Conservation (phyloP, 2,888 invertebrate genomes). For the Pyrocoelia pectoralis region DNA sequence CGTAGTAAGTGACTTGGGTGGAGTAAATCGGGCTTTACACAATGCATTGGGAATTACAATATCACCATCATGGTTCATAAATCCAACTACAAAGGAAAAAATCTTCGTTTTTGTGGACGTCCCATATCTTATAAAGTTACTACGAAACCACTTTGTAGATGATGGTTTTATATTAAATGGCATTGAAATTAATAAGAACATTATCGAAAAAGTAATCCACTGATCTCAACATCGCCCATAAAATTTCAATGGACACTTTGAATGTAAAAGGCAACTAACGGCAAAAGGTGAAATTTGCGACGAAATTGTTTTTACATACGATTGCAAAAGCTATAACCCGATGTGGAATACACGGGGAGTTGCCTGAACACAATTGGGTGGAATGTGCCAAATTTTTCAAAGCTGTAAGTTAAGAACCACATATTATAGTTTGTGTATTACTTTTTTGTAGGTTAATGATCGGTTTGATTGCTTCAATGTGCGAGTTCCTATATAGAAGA, state of each 20-base stretch:
- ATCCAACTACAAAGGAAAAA: constrained; percentile 21
- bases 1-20: constrained; percentile 43
- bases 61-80: constrained; percentile 23
- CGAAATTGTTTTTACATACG: too few species aligned
- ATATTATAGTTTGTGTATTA: too few species aligned
- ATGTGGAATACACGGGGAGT: constrained; percentile 32
- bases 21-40: constrained; percentile 33
- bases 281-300: too few species aligned
- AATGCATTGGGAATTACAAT: constrained; percentile 28
- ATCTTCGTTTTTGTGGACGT: not conserved
- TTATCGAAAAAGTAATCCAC: too few species aligned
- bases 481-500: too few species aligned
- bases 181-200: too few species aligned
- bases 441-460: too few species aligned
- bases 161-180: constrained; percentile 36
- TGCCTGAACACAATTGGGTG: constrained; percentile 30
- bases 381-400: constrained; percentile 39
- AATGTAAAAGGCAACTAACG: too few species aligned
- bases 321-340: constrained; percentile 35
- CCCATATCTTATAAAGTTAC: constrained; percentile 37
- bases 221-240: too few species aligned
- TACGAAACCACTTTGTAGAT: constrained; percentile 37
- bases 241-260: too few species aligned
- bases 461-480: too few species aligned
- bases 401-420: too few species aligned